Percentiles rank a stretch among this genome's conserved stretches.
Evolutionary conservation across 2,797 vertebrate genomes (phyloP).

Genomic region (Scolopax rusticola): DNA sequence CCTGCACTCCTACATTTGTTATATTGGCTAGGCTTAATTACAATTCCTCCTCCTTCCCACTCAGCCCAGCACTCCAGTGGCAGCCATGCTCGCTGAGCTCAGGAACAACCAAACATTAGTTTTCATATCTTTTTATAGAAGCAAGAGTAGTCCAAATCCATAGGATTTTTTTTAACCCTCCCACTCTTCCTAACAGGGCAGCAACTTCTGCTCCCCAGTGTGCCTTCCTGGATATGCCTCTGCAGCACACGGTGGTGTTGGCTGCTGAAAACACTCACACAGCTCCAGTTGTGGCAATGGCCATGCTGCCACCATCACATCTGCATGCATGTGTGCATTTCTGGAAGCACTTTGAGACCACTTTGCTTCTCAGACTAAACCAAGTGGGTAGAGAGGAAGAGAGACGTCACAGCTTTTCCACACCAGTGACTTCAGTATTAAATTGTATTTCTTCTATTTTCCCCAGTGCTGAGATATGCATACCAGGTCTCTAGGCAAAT

Average conservation of each 20-base stretch:
- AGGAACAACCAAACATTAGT: neutral
- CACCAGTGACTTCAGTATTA: neutral
- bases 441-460: neutral
- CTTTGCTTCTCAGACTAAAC: neutral
- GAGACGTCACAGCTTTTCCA: neutral
- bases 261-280: neutral
- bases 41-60: neutral
- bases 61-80: neutral
- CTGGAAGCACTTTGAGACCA: neutral
- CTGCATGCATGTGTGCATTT: fast-evolving
- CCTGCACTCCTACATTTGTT: neutral
- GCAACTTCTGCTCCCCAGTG: fast-evolving
- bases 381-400: neutral
- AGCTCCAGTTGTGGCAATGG: neutral
- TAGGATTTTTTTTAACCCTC: neutral
- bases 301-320: fast-evolving
- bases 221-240: neutral
- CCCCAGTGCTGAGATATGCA: neutral
- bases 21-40: neutral
- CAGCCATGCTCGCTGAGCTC: neutral
- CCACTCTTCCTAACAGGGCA: neutral
- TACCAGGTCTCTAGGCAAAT: neutral
- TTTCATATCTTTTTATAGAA: neutral
- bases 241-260: neutral
- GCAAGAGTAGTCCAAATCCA: neutral